A percentile compares a stretch with the other conserved stretches of the same genome.
Evolutionary conservation across 2,797 vertebrate species (phyloP).

Genomic region (Triplophysa yarkandensis): DNA sequence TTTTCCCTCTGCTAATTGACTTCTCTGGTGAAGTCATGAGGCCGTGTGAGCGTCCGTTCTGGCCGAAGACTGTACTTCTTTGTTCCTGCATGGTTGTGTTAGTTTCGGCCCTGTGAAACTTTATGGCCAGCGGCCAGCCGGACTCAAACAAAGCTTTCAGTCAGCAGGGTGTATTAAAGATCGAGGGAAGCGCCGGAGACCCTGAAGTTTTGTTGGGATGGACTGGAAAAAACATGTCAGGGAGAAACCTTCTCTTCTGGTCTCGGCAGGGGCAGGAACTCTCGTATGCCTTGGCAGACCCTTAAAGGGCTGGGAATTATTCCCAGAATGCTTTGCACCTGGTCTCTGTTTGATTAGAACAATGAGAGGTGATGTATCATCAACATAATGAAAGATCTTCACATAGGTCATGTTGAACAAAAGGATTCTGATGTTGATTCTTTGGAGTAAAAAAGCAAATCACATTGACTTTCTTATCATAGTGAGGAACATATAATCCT

Average conservation of each 20-base stretch:
- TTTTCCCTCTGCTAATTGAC: not conserved
- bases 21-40: conserved; percentile 22
- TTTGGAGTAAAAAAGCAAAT: no score
- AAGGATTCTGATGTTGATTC: not conserved
- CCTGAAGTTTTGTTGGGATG: conserved; percentile 21
- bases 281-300: conserved; percentile 34
- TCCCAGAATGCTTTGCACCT: conserved; percentile 34
- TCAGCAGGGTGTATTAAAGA: not conserved
- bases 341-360: conserved; percentile 26
- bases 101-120: conserved; percentile 22
- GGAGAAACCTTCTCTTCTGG: not conserved
- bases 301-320: conserved; percentile 27
- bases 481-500: no score
- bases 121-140: conserved; percentile 6
- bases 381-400: conserved; percentile 20
- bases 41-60: not conserved
- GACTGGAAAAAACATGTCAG: conserved; percentile 24
- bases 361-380: not conserved
- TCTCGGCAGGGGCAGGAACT: conserved; percentile 15
- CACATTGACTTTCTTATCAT: no score
- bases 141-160: conserved; percentile 14
- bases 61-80: conserved; percentile 12
- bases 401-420: not conserved
- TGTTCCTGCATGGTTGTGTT: not conserved
- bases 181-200: not conserved